Percentiles rank a stretch among this genome's conserved stretches.
These are phyloP conservation scores for Phoebastria nigripes DNA, from an alignment of 2,797 vertebrate species.

Conservation along the genomic window DNA sequence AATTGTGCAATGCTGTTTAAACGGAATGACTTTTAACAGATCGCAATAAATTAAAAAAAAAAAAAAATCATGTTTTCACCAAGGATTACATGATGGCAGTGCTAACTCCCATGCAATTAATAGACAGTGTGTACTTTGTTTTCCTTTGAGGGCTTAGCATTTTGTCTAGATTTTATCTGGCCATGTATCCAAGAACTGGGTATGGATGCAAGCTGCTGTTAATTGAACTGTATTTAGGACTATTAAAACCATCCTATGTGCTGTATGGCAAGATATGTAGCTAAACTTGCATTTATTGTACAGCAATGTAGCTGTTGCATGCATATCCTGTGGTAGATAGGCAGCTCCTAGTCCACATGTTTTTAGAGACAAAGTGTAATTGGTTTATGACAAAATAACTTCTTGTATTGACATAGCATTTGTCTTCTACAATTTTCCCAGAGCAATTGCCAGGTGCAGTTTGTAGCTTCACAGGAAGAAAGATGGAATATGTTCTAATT, in stretches of 20 bases:
- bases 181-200: not conserved
- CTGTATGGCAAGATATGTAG: not conserved
- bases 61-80: slow-evolving; percentile 1
- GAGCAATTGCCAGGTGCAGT: not conserved
- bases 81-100: slow-evolving; percentile 15
- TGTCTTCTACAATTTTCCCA: not conserved
- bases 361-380: not conserved
- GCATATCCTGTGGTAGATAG: not conserved
- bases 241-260: not conserved
- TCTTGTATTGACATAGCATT: not conserved
- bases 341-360: not conserved
- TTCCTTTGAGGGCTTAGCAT: not conserved
- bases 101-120: slow-evolving; percentile 41
- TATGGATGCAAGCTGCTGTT: slow-evolving; percentile 2
- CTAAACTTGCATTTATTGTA: not conserved
- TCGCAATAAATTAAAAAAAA: not conserved
- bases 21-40: slow-evolving; percentile 41
- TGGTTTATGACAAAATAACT: not conserved
- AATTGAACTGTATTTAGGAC: not conserved
- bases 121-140: not conserved
- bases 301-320: not conserved
- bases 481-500: not conserved
- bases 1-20: slow-evolving; percentile 58
- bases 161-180: slow-evolving; percentile 32
- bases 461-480: not conserved